Evolutionary conservation across 1,140 invertebrate species (phyloP).

Genomic region (Tetragonula clypearis): DNA sequence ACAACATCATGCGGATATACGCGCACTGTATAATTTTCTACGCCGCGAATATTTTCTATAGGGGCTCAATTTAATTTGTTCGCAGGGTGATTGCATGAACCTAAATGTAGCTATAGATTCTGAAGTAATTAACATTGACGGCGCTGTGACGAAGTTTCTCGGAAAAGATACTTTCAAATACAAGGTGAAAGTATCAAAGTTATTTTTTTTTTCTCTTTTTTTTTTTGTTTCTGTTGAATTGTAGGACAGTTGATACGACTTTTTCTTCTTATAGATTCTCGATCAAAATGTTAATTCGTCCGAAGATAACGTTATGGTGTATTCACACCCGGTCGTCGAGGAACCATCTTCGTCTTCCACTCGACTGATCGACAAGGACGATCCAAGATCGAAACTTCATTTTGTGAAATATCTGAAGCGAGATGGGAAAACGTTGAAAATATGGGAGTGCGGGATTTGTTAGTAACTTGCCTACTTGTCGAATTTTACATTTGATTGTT

Average conservation of each 20-base stretch:
- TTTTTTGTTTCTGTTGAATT: not conserved
- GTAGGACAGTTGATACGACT: not conserved
- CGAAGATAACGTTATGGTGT: slow-evolving; percentile 69
- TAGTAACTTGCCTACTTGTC: slow-evolving; percentile 71
- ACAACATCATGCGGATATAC: not conserved
- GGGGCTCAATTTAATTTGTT: slow-evolving; percentile 17
- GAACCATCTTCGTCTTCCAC: slow-evolving; percentile 54
- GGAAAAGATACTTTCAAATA: slow-evolving; percentile 67
- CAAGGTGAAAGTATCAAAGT: slow-evolving; percentile 40
- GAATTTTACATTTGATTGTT: not conserved
- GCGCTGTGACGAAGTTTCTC: slow-evolving; percentile 64
- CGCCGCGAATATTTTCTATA: not conserved
- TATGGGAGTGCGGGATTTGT: slow-evolving; percentile 87
- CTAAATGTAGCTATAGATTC: slow-evolving; percentile 64
- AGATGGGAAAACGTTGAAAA: slow-evolving; percentile 84
- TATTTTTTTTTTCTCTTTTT: not conserved
- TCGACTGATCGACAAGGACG: slow-evolving; percentile 80
- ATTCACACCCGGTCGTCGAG: slow-evolving; percentile 64
- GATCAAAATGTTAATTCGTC: slow-evolving; percentile 54
- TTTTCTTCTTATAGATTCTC: slow-evolving; percentile 45
- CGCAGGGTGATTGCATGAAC: slow-evolving; percentile 65
- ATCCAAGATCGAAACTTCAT: slow-evolving; percentile 82
- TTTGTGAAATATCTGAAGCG: slow-evolving; percentile 86
- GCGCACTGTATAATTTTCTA: not conserved
- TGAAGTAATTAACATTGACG: slow-evolving; percentile 67